Base-by-base conservation (phyloP, 2,888 invertebrate genomes). In the Cremastinae sp. region DNA sequence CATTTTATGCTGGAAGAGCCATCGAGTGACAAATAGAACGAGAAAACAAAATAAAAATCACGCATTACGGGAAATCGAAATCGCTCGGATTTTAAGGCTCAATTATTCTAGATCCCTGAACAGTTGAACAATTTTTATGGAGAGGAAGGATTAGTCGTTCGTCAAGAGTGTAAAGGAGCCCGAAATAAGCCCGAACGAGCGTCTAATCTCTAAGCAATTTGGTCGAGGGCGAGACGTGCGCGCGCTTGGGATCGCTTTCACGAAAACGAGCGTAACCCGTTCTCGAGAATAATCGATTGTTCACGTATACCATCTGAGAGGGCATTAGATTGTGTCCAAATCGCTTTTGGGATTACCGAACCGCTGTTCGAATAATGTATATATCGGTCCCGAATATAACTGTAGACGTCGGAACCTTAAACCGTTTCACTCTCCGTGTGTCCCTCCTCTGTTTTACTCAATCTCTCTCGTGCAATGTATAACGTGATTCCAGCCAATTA, bases 161-260 rank as follows among this genome's bases (percentile, higher is more conserved):
- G 18, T 28, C 20, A 2, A 39, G 35, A 51, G 20, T 9, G 20
- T 20, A 39, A 49, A 59, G 73, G 75, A 80, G 79, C 80, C 80
- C 79, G 79, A 78, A 81, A 83, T 82, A 82, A 82, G 78, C 81
- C 83, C 80, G 82, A 84, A 83, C 81, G 80, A 81, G 61, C 64
- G 80, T 80, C 85, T 85, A 85, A 85, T 85, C 85, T 85, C 85
- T 82, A 82, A 84, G 83, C 86, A 86, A 86, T 87, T 87, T 87
- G 84, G 84, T 81, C 82, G 83, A 85, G 83, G 84, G 85, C 81
- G 84, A 82, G 82, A 79, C 78, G 72, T 80, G 75, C 16, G 41
- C 28, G 28, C 28, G 28, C 28, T 28, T 5, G 28, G 28, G 28
- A 28, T 28, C 28, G 28, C 5, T 75, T 78, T 37, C 80, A 75